Evolutionary conservation across 2,797 vertebrate species (phyloP), one percentile per base, ranked within the genome.

Genomic region (Natrix natrix): DNA sequence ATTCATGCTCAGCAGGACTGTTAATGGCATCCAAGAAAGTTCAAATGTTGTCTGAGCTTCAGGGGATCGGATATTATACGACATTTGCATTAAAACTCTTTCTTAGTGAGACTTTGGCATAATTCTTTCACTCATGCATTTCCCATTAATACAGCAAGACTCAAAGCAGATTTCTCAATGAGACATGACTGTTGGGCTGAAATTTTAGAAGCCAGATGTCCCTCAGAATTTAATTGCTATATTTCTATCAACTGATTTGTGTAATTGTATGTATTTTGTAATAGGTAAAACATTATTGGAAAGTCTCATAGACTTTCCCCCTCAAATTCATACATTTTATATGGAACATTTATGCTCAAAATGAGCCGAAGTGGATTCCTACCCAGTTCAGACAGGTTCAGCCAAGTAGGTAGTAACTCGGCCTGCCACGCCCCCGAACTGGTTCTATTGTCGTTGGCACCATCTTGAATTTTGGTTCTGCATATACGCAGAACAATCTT

Each of bases 91-190:
- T 92, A 57, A 61, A 61, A 32, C 55, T 89, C 1, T 92, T 87
- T 74, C 55, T 83, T 88, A 22, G 59, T 52, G 83, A n/a, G 37
- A 37, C 20, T 91, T 93, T 88, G 54, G 52, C 63, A 43, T 83
- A 91, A 93, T 88, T 37, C 63, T 91, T 93, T 88, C 87, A 83
- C 83, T 88, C 54, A 17, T 91, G n/a, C 60, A 54, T 63, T 88
- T 88, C 69, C 78, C 86, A 91, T 91, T 61, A 63, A 83, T 83
- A 54, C 11, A 88, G 48, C 48, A 55, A 91, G 90, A 91, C 83
- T 66, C 90, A 93, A 93, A 93, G 60, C 92, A 91, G 92, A 91
- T 93, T 93, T 83, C 56, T 37, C 55, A 91, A 88, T 88, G 66
- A 78, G 66, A 83, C n/a, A 91, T 37, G n/a, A 13, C n/a, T 1